A percentile compares a stretch with the other conserved stretches of the same genome.
phyloP scores from a whole-genome alignment of 2,797 vertebrate species.

The Lutra lutra region DNA sequence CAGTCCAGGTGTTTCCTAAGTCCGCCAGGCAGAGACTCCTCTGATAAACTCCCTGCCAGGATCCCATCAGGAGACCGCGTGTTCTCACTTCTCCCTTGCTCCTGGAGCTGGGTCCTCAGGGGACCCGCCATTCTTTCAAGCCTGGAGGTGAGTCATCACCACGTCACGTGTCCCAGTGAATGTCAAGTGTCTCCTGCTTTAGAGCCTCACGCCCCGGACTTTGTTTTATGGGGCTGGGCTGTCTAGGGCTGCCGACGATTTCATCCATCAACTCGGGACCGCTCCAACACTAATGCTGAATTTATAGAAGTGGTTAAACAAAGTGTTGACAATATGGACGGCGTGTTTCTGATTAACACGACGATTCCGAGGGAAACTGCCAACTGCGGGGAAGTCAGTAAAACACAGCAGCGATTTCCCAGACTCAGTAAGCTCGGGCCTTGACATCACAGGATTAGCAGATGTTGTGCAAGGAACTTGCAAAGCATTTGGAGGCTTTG shows the following conservation, averaged over 20 bases:
- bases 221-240: constrained; percentile 88
- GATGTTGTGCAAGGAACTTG: constrained; percentile 73
- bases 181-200: constrained; percentile 76
- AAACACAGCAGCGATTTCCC: constrained; percentile 80
- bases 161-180: constrained; percentile 66
- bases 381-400: constrained; percentile 77
- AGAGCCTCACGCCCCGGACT: constrained; percentile 81
- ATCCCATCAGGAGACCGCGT: not conserved
- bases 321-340: constrained; percentile 88
- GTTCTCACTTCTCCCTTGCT: not conserved
- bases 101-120: not conserved
- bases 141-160: constrained; percentile 67
- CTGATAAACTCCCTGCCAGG: not conserved
- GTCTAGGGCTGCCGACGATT: constrained; percentile 82
- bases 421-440: constrained; percentile 71
- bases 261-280: constrained; percentile 86
- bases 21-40: rapidly evolving
- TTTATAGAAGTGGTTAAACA: constrained; percentile 89
- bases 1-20: not conserved
- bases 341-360: constrained; percentile 89
- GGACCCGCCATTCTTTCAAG: not conserved
- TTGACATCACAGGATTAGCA: constrained; percentile 70
- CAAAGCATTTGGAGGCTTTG: not conserved
- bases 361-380: constrained; percentile 83
- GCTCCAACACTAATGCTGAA: constrained; percentile 86